Base-by-base conservation (phyloP, 64 coral and sea anemone genomes). In the Anthopleura sola region DNA sequence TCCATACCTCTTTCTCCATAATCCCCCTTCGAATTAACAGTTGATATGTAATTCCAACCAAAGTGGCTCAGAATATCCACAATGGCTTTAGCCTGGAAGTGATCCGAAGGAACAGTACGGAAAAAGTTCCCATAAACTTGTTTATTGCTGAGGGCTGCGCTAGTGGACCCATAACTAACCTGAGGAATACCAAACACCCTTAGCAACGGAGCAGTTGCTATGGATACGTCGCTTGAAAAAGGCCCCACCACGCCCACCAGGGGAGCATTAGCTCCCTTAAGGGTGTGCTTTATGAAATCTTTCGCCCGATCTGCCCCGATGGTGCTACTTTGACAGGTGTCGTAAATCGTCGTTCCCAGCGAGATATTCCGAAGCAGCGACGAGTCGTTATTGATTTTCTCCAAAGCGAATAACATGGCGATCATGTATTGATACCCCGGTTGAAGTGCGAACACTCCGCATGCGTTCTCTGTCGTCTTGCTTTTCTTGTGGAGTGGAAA, bases 111-210 rank as follows among this genome's bases (percentile, higher is more conserved):
- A 6, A 99, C 93, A 19, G 97, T 99, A 24, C 97, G 84, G 69
- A 99, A 99, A 57, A 99, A 99, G 33, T 89, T 95, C 38, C 90
- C 84, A 18, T 90, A 92, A 15, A 95, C 76, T 20, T 92, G 86
- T 58, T 99, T 99, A 58, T 99, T 89, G 49, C 92, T 95, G 7
- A 99, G 82, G 5, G 87, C 84, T 24, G 88, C 79, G 69, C 86
- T 94, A 0, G 92, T 90, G 19, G 97, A 91, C 0, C 89, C 97
- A 37, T 94, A 99, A 75, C 97, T 99, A 39, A 99, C 82, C 82
- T 99, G 97, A 19, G 93, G 97, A 49, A 99, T 89, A 46, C 91
- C 90, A 49, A 99, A 99, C 38, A 95, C 92, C 18, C 97, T 90
- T 32, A 99, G 85, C 31, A 99, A 87, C 49, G 84, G 87, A 40